Evolutionary conservation across 2,797 vertebrate species (phyloP).

Genomic region (Oreortyx pictus): DNA sequence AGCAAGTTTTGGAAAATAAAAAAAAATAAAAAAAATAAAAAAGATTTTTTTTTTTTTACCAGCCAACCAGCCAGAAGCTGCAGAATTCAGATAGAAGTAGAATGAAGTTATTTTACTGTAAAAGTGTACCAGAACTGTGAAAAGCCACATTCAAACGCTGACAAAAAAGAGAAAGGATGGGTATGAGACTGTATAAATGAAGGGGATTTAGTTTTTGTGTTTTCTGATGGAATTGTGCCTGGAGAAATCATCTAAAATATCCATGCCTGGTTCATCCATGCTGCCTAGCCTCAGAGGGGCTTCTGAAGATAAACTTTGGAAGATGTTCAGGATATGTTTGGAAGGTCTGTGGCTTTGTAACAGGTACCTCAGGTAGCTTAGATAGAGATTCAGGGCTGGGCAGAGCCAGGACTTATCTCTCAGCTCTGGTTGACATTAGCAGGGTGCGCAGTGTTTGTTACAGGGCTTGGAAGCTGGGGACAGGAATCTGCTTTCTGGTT

Average conservation of each 20-base stretch:
- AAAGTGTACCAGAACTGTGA: not conserved
- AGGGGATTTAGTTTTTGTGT: not conserved
- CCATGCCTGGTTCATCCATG: not conserved
- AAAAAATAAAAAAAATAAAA: no score
- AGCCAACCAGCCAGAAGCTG: fast-evolving
- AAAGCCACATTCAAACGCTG: not conserved
- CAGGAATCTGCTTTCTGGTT: not conserved
- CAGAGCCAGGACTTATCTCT: not conserved
- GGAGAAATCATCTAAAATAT: not conserved
- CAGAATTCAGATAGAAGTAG: not conserved
- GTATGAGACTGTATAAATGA: fast-evolving
- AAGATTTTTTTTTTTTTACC: not conserved
- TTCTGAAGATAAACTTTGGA: not conserved
- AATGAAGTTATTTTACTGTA: not conserved
- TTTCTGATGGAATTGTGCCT: not conserved
- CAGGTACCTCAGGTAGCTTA: not conserved
- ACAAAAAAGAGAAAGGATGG: not conserved
- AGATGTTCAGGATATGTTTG: not conserved
- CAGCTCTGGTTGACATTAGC: not conserved
- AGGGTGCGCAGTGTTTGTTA: not conserved
- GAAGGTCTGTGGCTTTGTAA: not conserved
- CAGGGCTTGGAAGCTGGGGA: not conserved
- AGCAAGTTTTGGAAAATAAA: not conserved
- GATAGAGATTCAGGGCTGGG: not conserved
- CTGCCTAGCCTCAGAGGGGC: not conserved